Evolutionary conservation across 2,797 vertebrate genomes (phyloP).

Genomic region (Parauchenoglanis punctatus): DNA sequence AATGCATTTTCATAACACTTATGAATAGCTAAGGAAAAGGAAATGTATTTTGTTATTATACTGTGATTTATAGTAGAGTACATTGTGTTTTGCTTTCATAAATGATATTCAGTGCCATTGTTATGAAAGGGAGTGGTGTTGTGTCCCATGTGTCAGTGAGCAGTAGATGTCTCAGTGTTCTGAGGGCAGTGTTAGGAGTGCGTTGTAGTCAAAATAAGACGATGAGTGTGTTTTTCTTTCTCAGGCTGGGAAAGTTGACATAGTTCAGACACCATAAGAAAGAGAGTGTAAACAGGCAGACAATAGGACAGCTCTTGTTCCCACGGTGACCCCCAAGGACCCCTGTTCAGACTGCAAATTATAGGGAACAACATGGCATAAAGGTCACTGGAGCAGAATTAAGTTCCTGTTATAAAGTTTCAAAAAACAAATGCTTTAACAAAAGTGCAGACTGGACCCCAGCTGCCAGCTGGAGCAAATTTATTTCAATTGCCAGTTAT

Average conservation of each 20-base stretch:
- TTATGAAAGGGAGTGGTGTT: not conserved
- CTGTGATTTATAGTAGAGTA: not conserved
- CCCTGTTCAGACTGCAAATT: constrained; percentile 56
- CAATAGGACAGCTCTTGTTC: constrained; percentile 68
- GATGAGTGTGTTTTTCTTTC: constrained; percentile 65
- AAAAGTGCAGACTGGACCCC: not conserved
- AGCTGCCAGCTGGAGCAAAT: not conserved
- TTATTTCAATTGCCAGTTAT: not conserved
- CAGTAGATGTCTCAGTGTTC: constrained; percentile 19
- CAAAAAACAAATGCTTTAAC: not conserved
- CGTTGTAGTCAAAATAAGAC: constrained; percentile 44
- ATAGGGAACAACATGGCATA: constrained; percentile 29
- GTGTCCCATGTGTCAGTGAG: constrained; percentile 1
- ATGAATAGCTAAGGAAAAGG: not conserved
- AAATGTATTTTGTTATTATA: not conserved
- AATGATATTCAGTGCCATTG: not conserved
- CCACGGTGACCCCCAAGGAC: constrained; percentile 64
- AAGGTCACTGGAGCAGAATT: constrained; percentile 23
- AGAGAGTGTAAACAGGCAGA: constrained; percentile 70
- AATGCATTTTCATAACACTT: not conserved
- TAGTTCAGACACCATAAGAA: constrained; percentile 61
- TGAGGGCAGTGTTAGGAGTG: constrained; percentile 38
- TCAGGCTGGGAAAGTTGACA: constrained; percentile 67
- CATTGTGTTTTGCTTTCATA: too few species aligned
- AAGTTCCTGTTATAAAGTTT: constrained; percentile 17